Evolutionary conservation across 2,113 vertebrate genomes (phyloP).

Genomic region (Terrapene triunguis): DNA sequence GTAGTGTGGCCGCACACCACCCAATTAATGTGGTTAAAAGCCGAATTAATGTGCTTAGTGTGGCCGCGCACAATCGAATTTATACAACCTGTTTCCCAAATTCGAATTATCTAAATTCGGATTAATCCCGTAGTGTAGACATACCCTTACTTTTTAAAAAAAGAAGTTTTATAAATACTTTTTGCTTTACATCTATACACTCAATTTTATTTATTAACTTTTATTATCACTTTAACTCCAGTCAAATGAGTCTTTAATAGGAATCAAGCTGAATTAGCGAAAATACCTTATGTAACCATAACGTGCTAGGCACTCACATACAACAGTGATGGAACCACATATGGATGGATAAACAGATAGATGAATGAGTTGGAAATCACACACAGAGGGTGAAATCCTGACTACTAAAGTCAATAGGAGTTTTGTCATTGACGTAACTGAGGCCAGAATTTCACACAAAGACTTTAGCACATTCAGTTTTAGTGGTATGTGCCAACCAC

Average conservation of each 20-base stretch:
- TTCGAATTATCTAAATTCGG: too few species aligned
- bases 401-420: background rate
- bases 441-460: background rate
- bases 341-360: background rate
- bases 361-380: background rate
- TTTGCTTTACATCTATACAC: background rate
- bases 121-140: too few species aligned
- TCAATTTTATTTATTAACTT: background rate
- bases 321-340: background rate
- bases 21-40: too few species aligned
- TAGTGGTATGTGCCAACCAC: background rate
- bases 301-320: conserved; percentile 14
- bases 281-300: conserved; percentile 27
- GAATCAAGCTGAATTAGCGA: conserved; percentile 24
- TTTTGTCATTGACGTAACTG: background rate
- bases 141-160: background rate
- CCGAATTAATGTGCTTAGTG: too few species aligned
- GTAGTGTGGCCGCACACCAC: too few species aligned
- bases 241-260: conserved; percentile 39
- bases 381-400: background rate
- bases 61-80: too few species aligned
- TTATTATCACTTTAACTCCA: background rate
- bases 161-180: background rate
- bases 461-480: background rate
- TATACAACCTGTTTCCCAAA: too few species aligned